A percentile compares a stretch with the other conserved stretches of the same genome.
Evolutionary conservation across 2,888 invertebrate genomes (phyloP).

Genomic region (Gibbula magus): DNA sequence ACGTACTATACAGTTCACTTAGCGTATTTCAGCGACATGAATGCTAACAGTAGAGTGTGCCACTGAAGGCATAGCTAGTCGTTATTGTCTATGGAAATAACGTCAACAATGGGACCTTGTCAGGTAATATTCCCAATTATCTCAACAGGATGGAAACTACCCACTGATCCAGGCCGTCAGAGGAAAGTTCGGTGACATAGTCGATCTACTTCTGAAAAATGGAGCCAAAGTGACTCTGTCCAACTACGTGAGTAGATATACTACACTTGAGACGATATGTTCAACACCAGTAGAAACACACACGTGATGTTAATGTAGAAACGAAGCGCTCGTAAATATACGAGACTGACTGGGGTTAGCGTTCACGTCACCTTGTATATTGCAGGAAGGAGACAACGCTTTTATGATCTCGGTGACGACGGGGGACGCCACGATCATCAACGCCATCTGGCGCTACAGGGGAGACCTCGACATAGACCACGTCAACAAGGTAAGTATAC

Average conservation of each 20-base stretch:
- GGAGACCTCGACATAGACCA: constrained; percentile 56
- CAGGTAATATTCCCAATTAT: neutral
- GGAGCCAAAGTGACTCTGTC: constrained; percentile 50
- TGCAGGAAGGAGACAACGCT: constrained; percentile 59
- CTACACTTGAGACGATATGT: no score
- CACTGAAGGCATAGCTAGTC: no score
- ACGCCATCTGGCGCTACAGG: constrained; percentile 57
- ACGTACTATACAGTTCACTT: no score
- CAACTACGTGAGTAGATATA: constrained; percentile 49
- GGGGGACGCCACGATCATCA: constrained; percentile 57
- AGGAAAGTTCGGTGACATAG: constrained; percentile 54
- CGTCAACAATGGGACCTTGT: no score
- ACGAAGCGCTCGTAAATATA: neutral
- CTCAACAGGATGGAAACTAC: constrained; percentile 54
- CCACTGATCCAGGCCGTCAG: constrained; percentile 58
- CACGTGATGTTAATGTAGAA: no score
- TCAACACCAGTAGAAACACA: no score
- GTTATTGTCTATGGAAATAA: no score
- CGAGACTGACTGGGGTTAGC: neutral
- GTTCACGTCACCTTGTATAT: constrained; percentile 9
- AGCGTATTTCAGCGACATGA: no score
- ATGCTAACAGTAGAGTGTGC: no score
- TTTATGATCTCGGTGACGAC: constrained; percentile 55
- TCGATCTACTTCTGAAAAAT: constrained; percentile 58
- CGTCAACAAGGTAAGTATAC: constrained; percentile 49